Evolutionary conservation across 2,888 invertebrate genomes (phyloP).

Genomic region (Andrena marginata): DNA sequence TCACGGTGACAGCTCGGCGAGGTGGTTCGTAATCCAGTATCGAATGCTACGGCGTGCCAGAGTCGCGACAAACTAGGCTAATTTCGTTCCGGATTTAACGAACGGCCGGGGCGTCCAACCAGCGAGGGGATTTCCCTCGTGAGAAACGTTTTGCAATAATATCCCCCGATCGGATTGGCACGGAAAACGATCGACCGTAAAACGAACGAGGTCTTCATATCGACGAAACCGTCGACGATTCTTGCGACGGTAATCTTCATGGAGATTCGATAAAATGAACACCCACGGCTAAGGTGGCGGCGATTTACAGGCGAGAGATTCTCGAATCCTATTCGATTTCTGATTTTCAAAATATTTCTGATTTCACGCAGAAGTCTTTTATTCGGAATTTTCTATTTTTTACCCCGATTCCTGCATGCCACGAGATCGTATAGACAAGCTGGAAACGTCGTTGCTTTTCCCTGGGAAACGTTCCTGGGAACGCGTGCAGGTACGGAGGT

Average conservation of each 20-base stretch:
- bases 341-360: no score
- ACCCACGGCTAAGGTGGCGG: background rate
- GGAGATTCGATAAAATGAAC: conserved; percentile 28
- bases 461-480: background rate
- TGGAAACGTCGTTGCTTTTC: background rate
- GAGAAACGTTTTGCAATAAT: conserved; percentile 38
- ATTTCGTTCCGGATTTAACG: conserved; percentile 56
- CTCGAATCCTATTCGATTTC: background rate
- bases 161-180: conserved; percentile 38
- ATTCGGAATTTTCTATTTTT: no score
- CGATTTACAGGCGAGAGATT: background rate
- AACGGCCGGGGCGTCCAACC: conserved; percentile 14
- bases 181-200: conserved; percentile 43
- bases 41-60: background rate
- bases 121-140: conserved; percentile 12
- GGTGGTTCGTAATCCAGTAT: background rate
- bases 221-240: conserved; percentile 22
- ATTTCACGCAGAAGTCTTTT: no score
- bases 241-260: conserved; percentile 21
- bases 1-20: background rate
- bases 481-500: background rate
- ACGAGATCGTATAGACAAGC: background rate
- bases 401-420: background rate
- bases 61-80: conserved; percentile 52
- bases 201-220: conserved; percentile 45